These are phyloP conservation scores for Erebia epiphron DNA, from an alignment of 2,888 invertebrate species.

Conservation along the genomic window DNA sequence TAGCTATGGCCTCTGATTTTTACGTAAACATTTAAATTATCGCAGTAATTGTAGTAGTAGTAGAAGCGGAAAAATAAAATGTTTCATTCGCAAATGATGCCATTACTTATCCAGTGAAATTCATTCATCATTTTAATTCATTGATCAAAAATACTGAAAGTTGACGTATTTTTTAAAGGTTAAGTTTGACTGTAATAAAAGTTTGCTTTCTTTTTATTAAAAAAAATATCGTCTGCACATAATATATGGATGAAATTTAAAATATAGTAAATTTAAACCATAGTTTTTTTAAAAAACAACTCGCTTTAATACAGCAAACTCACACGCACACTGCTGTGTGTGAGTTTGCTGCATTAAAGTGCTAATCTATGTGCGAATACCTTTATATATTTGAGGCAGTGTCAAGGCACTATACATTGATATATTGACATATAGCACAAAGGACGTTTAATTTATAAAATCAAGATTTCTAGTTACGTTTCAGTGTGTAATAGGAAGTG, in stretches of 20 bases:
- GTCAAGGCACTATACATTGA: conserved; percentile 18
- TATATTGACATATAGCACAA: conserved; percentile 18
- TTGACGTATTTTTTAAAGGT: no score
- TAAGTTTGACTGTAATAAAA: no score
- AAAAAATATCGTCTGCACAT: no score
- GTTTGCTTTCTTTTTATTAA: no score
- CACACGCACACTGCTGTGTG: conserved; percentile 5
- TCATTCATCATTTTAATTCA: not conserved
- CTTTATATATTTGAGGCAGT: conserved; percentile 16
- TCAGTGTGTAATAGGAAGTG: conserved; percentile 23
- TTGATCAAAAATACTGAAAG: not conserved
- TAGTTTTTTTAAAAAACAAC: not conserved
- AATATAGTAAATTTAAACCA: not conserved
- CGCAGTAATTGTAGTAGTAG: not conserved
- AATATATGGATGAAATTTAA: no score
- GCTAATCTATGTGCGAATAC: conserved; percentile 2
- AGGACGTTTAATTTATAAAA: conserved; percentile 30
- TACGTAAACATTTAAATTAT: not conserved
- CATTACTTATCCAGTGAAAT: not conserved
- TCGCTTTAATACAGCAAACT: not conserved
- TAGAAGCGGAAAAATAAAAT: not conserved
- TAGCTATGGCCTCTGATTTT: not conserved
- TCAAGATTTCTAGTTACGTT: conserved; percentile 13
- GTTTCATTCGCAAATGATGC: conserved; percentile 7
- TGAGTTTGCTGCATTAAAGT: no score